Evolutionary conservation across 2,113 vertebrate species (phyloP), one percentile per base, ranked within the genome.

Genomic region (Gymnogyps californianus): DNA sequence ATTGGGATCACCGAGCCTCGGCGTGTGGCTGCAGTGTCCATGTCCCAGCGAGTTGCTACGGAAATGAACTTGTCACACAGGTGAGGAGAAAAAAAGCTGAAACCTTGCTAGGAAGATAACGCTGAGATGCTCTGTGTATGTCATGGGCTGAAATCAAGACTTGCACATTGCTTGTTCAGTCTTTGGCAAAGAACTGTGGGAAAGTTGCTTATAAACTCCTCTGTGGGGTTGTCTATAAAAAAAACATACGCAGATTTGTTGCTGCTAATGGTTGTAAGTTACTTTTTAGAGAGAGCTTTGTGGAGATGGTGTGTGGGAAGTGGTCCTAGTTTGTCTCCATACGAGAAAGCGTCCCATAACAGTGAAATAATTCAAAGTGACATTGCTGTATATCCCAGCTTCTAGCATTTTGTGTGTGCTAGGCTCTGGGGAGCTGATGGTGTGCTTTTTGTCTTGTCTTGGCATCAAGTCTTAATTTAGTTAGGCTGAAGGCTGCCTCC

Each of bases 1-100:
- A 99, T 99, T 0, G 99, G 99, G 1, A 98, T 99, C 97, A 99
- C 99, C 0, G 99, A 99, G 96, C 99, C 99, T 2, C 99, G 99
- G 88, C 98, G 99, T 57, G 99, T 99, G 61, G 99, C 99, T 1
- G 99, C 99, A 0, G 96, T 99, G 94, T 99, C 99, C 98, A 99
- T 99, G 99, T 99, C 99, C 66, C 99, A 99, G 92, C 97, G 99
- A 20, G 99, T 99, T 2, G 99, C 99, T 54, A 98, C 97, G 91
- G 99, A 99, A 97, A 99, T 99, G 99, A 99, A 99, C 89, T 86
- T 99, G 87, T 98, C 99, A 1, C 98, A 98, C 75, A 98, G 98
- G 99, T 99, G 86, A 98, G 97, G 55, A 32, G 24, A 1, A 4
- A 6, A 34, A n/a, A 29, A 15, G 16, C 74, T 10, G 25, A 11